These are phyloP conservation scores for Drosophila sordidapex DNA, from an alignment of 2,888 invertebrate genomes.

Conservation along the genomic window DNA sequence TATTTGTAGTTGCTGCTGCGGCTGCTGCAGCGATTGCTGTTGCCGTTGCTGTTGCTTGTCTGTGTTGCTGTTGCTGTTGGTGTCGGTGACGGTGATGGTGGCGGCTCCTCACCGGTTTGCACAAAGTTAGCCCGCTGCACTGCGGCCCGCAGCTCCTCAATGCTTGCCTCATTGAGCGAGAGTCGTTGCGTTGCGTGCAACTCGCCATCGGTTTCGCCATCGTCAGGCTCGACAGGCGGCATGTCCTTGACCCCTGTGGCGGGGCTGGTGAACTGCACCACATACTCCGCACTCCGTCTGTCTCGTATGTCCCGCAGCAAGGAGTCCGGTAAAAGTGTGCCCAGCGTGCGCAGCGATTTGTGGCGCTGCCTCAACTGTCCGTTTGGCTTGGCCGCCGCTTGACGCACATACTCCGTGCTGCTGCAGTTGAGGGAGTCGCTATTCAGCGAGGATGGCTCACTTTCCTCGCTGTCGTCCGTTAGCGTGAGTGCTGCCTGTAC, in stretches of 20 bases:
- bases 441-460: constrained; percentile 89
- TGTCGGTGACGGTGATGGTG: constrained; percentile 22
- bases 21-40: constrained; percentile 22
- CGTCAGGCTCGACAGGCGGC: constrained; percentile 11
- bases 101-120: constrained; percentile 68
- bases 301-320: constrained; percentile 90
- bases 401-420: constrained; percentile 85
- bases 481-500: constrained; percentile 48
- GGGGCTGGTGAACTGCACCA: constrained; percentile 61
- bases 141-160: constrained; percentile 71
- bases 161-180: constrained; percentile 71
- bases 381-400: constrained; percentile 63
- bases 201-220: neutral
- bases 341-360: constrained; percentile 65
- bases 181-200: constrained; percentile 40
- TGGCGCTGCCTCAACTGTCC: constrained; percentile 76
- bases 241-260: constrained; percentile 54
- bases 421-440: constrained; percentile 93
- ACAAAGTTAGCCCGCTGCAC: constrained; percentile 73
- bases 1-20: constrained; percentile 84
- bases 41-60: constrained; percentile 11
- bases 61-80: constrained; percentile 4
- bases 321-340: constrained; percentile 86
- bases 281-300: constrained; percentile 82
- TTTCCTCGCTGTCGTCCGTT: constrained; percentile 86